Evolutionary conservation across 2,113 vertebrate genomes (phyloP).

Genomic region (Neotoma lepida): DNA sequence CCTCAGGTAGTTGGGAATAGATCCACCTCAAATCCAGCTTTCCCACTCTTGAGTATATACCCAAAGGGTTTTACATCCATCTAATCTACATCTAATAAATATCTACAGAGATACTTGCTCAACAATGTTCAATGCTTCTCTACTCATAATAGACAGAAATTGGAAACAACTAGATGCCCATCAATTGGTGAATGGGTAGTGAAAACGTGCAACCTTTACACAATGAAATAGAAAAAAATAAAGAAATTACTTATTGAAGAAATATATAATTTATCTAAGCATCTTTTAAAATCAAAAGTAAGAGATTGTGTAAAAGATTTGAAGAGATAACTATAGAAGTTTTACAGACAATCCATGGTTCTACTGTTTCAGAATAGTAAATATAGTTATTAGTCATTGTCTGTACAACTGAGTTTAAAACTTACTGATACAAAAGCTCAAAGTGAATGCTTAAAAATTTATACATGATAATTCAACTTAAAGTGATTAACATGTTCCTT

Average conservation of each 20-base stretch:
- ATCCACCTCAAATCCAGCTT: too few species aligned
- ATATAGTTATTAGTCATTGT: neutral
- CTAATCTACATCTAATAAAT: too few species aligned
- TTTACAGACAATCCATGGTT: neutral
- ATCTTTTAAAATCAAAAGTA: neutral
- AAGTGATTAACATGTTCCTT: neutral
- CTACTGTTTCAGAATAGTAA: neutral
- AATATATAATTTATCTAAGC: neutral
- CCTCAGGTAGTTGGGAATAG: too few species aligned
- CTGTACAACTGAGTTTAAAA: neutral
- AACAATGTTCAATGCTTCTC: too few species aligned
- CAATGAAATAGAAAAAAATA: neutral
- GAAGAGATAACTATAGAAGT: neutral
- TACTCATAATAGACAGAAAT: too few species aligned
- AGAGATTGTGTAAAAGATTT: neutral
- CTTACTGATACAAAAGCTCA: neutral
- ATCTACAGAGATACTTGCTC: too few species aligned
- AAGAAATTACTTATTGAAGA: neutral
- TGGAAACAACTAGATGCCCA: too few species aligned
- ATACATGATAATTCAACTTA: neutral
- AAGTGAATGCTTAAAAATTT: neutral
- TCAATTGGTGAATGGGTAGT: too few species aligned
- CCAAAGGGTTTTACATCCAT: too few species aligned
- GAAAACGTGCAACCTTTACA: too few species aligned
- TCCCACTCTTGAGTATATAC: too few species aligned